Conservation (phyloP, 2,888 invertebrate genomes). For the Hedychridium roseum region DNA sequence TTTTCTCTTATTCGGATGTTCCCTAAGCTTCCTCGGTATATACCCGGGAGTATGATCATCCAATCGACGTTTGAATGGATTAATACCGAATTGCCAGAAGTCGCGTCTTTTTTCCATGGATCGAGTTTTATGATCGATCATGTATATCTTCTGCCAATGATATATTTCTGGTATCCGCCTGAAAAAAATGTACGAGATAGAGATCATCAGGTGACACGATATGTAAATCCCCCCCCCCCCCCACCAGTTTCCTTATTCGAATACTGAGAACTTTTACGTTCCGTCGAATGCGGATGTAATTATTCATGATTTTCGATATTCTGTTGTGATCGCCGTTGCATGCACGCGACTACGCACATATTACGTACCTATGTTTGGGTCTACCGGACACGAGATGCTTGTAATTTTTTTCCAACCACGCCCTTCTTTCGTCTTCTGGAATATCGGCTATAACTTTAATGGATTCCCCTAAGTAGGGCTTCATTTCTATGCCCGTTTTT, state of each 20-base stretch:
- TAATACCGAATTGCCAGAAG: slow-evolving; percentile 74
- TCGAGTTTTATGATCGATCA: slow-evolving; percentile 75
- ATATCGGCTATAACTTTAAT: slow-evolving; percentile 73
- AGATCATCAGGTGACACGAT: too few relatives aligned
- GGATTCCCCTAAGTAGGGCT: slow-evolving; percentile 75
- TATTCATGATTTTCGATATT: too few relatives aligned
- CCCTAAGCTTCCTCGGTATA: slow-evolving; percentile 73
- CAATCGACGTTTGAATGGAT: slow-evolving; percentile 71
- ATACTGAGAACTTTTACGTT: too few relatives aligned
- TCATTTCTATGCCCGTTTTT: slow-evolving; percentile 71
- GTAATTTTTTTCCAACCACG: slow-evolving; percentile 75
- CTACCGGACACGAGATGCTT: slow-evolving; percentile 77
- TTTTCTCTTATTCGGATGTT: slow-evolving; percentile 69
- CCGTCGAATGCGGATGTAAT: too few relatives aligned
- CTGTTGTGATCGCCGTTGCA: too few relatives aligned
- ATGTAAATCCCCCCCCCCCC: too few relatives aligned
- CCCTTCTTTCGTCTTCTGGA: slow-evolving; percentile 72
- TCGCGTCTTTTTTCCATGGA: slow-evolving; percentile 74
- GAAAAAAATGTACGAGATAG: too few relatives aligned
- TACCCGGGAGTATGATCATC: slow-evolving; percentile 75
- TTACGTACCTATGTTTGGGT: slow-evolving; percentile 65
- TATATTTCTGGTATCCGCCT: slow-evolving; percentile 74
- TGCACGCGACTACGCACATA: too few relatives aligned
- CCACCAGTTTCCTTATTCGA: too few relatives aligned
- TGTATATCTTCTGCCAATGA: slow-evolving; percentile 85